These are phyloP conservation scores for Rotaria socialis DNA, from an alignment of 2,888 invertebrate species.

Conservation along the genomic window DNA sequence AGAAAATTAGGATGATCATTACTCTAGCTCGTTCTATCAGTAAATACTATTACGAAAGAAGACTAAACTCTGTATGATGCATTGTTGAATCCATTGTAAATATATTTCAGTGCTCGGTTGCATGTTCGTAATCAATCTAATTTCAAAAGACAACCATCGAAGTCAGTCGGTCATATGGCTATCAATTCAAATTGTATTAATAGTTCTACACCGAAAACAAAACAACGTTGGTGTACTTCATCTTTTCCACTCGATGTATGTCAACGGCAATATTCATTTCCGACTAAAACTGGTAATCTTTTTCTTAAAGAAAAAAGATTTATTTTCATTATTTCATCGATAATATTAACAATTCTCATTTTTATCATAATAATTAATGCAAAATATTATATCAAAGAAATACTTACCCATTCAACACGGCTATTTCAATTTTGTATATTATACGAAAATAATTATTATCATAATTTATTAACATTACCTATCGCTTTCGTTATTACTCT, in stretches of 20 bases:
- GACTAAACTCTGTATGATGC: no score
- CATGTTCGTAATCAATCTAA: background rate
- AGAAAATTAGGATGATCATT: no score
- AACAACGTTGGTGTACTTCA: background rate
- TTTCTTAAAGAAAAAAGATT: conserved; percentile 22
- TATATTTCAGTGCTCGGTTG: background rate
- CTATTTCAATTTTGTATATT: conserved; percentile 22
- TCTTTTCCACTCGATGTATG: background rate
- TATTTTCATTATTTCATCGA: background rate
- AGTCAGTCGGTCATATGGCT: background rate
- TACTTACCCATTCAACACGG: background rate
- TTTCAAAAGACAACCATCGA: background rate
- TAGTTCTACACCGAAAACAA: background rate
- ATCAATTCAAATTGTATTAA: background rate
- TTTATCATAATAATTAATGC: background rate
- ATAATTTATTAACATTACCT: conserved; percentile 20
- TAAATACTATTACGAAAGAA: no score
- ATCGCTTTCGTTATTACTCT: background rate
- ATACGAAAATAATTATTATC: conserved; percentile 30
- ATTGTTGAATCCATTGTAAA: background rate
- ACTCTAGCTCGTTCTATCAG: no score
- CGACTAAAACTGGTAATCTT: background rate
- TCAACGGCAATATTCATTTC: background rate
- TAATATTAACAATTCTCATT: conserved; percentile 4
- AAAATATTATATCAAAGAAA: background rate